Evolutionary conservation across 2,797 vertebrate genomes (phyloP).

Genomic region (Myripristis murdjan): DNA sequence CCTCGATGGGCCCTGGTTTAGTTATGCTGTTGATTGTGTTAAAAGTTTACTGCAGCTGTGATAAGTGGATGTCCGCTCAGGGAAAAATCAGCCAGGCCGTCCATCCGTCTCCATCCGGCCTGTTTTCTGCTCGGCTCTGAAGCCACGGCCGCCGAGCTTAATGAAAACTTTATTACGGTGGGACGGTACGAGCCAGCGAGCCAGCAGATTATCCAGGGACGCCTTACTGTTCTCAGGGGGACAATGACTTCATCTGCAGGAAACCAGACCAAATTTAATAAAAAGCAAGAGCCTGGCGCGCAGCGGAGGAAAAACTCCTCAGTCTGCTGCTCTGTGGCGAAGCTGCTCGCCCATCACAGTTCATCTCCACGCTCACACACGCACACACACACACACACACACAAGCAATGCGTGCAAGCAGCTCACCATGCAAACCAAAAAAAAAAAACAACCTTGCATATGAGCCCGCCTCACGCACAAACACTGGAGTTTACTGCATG

Average conservation of each 20-base stretch:
- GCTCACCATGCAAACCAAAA: background rate
- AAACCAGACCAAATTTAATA: slow-evolving; percentile 12
- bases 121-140: background rate
- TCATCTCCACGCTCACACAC: background rate
- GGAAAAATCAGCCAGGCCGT: no score
- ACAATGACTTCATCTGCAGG: slow-evolving; percentile 25
- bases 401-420: background rate
- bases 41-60: no score
- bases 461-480: background rate
- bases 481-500: background rate
- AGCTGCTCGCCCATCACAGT: no score
- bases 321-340: background rate
- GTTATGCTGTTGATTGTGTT: no score
- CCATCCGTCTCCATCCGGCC: no score
- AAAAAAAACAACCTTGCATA: no score
- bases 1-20: no score
- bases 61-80: no score
- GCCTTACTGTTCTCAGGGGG: slow-evolving; percentile 2
- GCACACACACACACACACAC: no score
- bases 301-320: background rate
- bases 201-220: slow-evolving; percentile 13
- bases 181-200: slow-evolving; percentile 4
- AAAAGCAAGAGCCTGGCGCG: background rate
- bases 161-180: slow-evolving; percentile 25
- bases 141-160: background rate